These are phyloP conservation scores for Eubucco bourcierii DNA, from an alignment of 2,113 vertebrate genomes.

Conservation along the genomic window DNA sequence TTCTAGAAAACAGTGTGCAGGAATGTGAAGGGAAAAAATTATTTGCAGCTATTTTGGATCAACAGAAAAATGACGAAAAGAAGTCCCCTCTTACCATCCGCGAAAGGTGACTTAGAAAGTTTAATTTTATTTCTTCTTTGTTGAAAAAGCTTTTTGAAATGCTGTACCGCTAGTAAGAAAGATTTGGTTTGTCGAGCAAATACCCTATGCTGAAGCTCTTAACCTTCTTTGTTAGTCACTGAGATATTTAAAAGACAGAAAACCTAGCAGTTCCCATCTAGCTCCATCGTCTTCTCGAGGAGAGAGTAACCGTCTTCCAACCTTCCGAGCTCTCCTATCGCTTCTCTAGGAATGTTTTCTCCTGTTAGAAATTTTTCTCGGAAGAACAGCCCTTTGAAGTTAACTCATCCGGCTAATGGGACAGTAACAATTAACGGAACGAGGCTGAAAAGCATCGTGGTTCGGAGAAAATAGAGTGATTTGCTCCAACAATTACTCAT, in stretches of 20 bases:
- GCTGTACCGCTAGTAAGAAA: not conserved
- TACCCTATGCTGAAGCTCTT: not conserved
- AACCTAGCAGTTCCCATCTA: not conserved
- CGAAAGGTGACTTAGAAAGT: not conserved
- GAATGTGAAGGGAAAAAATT: not conserved
- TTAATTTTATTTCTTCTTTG: not conserved
- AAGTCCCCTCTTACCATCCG: too few relatives aligned
- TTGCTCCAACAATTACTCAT: not conserved
- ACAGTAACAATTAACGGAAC: not conserved
- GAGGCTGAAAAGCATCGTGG: not conserved
- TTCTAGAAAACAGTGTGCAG: not conserved
- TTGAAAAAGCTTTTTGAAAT: not conserved
- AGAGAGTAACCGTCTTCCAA: not conserved
- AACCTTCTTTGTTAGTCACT: not conserved
- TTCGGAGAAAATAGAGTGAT: not conserved
- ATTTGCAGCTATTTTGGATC: not conserved
- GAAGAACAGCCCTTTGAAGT: conserved; percentile 8
- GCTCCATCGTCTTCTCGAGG: not conserved
- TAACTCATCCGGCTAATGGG: conserved; percentile 23
- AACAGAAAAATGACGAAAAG: not conserved
- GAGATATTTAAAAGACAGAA: not conserved
- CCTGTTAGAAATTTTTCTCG: not conserved
- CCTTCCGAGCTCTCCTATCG: not conserved
- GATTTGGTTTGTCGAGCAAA: not conserved
- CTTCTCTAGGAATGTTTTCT: not conserved